Conservation (phyloP, 2,888 invertebrate genomes). For the Eucera pruinosa region DNA sequence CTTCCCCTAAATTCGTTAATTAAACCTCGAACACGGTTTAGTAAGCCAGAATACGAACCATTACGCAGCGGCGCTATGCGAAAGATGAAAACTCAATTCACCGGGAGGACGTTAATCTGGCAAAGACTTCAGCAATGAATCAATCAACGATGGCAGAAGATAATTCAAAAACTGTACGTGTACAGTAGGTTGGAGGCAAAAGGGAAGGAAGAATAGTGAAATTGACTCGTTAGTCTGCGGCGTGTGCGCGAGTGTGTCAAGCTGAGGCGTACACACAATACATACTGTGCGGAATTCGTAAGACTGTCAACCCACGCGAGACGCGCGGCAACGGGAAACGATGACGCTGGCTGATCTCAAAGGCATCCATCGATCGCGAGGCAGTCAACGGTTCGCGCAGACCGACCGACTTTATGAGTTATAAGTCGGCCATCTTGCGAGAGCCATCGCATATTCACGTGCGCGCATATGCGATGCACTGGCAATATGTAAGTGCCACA, state of each 20-base stretch:
- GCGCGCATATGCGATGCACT: slow-evolving; percentile 79
- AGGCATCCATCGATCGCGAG: slow-evolving; percentile 79
- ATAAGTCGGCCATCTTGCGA: slow-evolving; percentile 84
- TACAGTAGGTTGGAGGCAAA: slow-evolving; percentile 5
- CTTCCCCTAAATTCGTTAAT: too few species aligned
- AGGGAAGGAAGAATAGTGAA: slow-evolving; percentile 35
- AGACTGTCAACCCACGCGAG: slow-evolving; percentile 70
- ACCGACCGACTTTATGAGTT: slow-evolving; percentile 82
- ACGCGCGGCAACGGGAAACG: slow-evolving; percentile 66
- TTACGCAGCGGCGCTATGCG: too few species aligned
- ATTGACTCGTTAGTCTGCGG: slow-evolving; percentile 52
- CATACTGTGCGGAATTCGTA: slow-evolving; percentile 61
- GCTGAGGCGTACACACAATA: slow-evolving; percentile 8
- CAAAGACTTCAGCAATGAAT: slow-evolving; percentile 45
- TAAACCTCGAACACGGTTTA: too few species aligned
- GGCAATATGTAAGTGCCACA: slow-evolving; percentile 81
- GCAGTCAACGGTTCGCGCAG: slow-evolving; percentile 66
- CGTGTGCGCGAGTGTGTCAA: neutral
- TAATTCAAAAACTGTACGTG: slow-evolving; percentile 34
- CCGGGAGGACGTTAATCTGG: slow-evolving; percentile 24
- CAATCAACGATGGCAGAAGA: slow-evolving; percentile 41
- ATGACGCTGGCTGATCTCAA: slow-evolving; percentile 71
- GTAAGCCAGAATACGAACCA: too few species aligned
- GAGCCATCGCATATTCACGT: slow-evolving; percentile 82
- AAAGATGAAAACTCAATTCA: slow-evolving; percentile 12